phyloP scores from a whole-genome alignment of 2,113 vertebrate species.

The Strigops habroptila region DNA sequence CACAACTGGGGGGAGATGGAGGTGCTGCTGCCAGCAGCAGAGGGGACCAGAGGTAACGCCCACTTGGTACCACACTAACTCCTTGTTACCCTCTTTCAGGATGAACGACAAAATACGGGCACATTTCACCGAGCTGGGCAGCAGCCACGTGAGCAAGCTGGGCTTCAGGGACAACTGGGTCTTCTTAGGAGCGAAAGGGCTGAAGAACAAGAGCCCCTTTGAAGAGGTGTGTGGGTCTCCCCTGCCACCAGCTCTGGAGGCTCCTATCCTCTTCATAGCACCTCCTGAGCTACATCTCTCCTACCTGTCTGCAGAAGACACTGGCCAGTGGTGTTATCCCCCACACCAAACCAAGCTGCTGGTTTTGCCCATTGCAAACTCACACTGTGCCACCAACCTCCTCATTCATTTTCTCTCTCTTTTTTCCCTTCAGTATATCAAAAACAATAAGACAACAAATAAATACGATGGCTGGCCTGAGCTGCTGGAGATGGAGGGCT shows the following conservation, averaged over 20 bases:
- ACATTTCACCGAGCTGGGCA: constrained; percentile 77
- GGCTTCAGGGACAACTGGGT: constrained; percentile 84
- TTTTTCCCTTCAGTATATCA: constrained; percentile 54
- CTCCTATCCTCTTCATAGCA: neutral
- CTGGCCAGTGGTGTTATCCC: neutral
- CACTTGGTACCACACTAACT: neutral
- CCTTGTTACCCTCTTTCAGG: constrained; percentile 58
- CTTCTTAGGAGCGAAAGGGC: constrained; percentile 79
- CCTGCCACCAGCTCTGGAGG: neutral
- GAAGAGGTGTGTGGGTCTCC: constrained; percentile 76
- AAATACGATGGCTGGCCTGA: constrained; percentile 85
- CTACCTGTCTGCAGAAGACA: neutral
- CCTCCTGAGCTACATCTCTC: neutral
- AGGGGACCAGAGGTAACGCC: neutral
- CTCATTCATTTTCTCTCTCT: neutral
- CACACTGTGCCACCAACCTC: neutral
- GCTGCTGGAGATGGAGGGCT: constrained; percentile 80
- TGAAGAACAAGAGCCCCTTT: constrained; percentile 74
- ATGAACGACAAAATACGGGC: constrained; percentile 75
- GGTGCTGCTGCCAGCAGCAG: neutral
- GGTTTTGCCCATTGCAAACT: neutral
- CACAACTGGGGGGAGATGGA: neutral
- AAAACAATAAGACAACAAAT: constrained; percentile 73
- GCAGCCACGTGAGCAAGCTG: constrained; percentile 70
- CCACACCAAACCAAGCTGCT: fast-evolving